Percentiles rank a stretch among this genome's conserved stretches.
These are phyloP conservation scores for Dromius quadrimaculatus DNA, from an alignment of 2,888 invertebrate genomes.

Conservation along the genomic window DNA sequence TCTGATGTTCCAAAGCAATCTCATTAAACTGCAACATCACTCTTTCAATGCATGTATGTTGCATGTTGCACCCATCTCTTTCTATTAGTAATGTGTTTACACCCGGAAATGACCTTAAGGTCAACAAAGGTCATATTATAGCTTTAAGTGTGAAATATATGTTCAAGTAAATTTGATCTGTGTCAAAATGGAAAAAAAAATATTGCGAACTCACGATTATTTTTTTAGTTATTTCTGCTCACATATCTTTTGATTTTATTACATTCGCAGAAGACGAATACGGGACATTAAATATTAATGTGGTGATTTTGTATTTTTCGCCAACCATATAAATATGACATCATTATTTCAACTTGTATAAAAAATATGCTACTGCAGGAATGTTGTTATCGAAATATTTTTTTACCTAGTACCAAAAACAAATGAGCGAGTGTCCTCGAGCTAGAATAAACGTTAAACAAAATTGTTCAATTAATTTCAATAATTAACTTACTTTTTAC, in stretches of 20 bases:
- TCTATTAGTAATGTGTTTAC: constrained; percentile 11
- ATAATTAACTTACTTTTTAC: too few species aligned
- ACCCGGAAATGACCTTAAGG: constrained; percentile 38
- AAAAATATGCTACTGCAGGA: too few species aligned
- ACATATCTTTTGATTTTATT: constrained; percentile 15
- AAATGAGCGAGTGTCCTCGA: too few species aligned
- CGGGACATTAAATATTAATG: constrained; percentile 8
- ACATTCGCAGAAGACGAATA: constrained; percentile 6
- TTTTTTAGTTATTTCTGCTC: constrained; percentile 15
- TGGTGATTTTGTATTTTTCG: constrained; percentile 13
- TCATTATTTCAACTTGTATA: too few species aligned
- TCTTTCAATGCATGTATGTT: neutral
- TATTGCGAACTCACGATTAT: neutral
- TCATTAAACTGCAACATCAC: constrained; percentile 7
- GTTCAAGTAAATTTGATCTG: constrained; percentile 38
- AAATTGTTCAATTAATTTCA: too few species aligned
- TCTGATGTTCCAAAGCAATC: constrained; percentile 12
- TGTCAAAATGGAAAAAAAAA: constrained; percentile 19
- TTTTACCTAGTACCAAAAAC: too few species aligned
- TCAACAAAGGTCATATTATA: constrained; percentile 32
- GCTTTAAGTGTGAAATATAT: constrained; percentile 34
- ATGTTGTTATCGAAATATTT: too few species aligned
- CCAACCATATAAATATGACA: too few species aligned
- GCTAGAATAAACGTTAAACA: too few species aligned
- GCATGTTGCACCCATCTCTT: constrained; percentile 1